Percentiles rank a stretch among this genome's conserved stretches.
phyloP scores from a whole-genome alignment of 2,888 invertebrate species.

The Athalia cordata region DNA sequence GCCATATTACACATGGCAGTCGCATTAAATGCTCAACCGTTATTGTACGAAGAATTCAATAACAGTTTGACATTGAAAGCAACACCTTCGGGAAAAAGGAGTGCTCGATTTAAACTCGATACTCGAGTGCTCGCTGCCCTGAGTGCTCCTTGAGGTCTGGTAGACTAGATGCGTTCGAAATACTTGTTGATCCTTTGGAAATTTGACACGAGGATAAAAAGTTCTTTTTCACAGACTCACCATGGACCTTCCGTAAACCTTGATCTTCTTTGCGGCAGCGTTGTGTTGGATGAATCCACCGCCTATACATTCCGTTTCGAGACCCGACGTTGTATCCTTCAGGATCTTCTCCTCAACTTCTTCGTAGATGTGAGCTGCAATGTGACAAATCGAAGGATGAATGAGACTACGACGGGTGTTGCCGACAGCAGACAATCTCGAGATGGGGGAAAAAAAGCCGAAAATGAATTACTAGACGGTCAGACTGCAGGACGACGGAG shows the following conservation, averaged over 20 bases:
- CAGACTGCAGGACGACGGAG: not conserved
- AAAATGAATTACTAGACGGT: not conserved
- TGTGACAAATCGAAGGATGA: slow-evolving; percentile 3
- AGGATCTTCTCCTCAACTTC: slow-evolving; percentile 73
- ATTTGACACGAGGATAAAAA: not conserved
- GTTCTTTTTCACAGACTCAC: slow-evolving; percentile 68
- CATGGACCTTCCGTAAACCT: slow-evolving; percentile 95
- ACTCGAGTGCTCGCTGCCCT: not conserved
- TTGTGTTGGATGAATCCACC: slow-evolving; percentile 95
- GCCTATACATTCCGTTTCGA: slow-evolving; percentile 89
- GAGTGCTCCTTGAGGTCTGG: not conserved
- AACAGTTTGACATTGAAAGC: not conserved
- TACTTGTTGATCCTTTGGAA: slow-evolving; percentile 10
- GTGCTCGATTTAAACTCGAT: slow-evolving; percentile 1
- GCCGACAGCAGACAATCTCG: not conserved
- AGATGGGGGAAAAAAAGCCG: not conserved
- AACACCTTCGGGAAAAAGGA: not conserved
- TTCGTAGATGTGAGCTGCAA: slow-evolving; percentile 87
- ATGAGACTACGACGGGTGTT: not conserved
- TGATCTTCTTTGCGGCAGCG: slow-evolving; percentile 83
- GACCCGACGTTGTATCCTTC: slow-evolving; percentile 71
- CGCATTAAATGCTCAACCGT: too few species aligned
- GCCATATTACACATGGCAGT: too few species aligned
- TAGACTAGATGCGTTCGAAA: not conserved
- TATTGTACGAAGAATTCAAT: too few species aligned